A percentile compares a stretch with the other conserved stretches of the same genome.
phyloP scores from a whole-genome alignment of 2,888 invertebrate species.

The Galeruca laticollis region DNA sequence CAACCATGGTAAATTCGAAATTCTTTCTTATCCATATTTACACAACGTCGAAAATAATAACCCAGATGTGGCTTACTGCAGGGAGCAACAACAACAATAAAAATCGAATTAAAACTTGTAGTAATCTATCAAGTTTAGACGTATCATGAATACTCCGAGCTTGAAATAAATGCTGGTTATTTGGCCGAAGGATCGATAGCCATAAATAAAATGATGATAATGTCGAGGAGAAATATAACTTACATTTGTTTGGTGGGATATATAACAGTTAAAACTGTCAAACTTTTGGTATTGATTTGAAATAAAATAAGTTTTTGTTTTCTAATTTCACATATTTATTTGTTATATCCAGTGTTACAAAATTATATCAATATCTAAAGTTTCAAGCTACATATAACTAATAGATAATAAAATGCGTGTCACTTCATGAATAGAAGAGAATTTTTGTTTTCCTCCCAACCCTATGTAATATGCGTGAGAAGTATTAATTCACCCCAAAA shows the following conservation, averaged over 20 bases:
- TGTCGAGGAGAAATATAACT: constrained; percentile 9
- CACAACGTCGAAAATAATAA: not conserved
- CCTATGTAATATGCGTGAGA: too few relatives aligned
- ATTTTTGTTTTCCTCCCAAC: too few relatives aligned
- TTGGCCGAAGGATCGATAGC: constrained; percentile 6
- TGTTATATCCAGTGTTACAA: too few relatives aligned
- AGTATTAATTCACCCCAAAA: too few relatives aligned
- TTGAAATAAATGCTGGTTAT: constrained; percentile 16
- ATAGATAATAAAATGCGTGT: too few relatives aligned
- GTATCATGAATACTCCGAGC: not conserved
- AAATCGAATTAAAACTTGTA: constrained; percentile 8
- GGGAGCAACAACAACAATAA: constrained; percentile 7
- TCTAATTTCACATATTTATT: too few relatives aligned
- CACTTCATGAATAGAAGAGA: too few relatives aligned
- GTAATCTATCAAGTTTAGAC: constrained; percentile 9
- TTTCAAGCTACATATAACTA: too few relatives aligned
- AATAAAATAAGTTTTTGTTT: not conserved
- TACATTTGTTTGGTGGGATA: constrained; percentile 4
- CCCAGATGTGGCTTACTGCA: not conserved
- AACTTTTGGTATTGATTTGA: not conserved
- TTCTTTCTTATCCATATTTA: not conserved
- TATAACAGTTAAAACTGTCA: constrained; percentile 13
- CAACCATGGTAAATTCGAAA: not conserved
- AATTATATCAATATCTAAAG: too few relatives aligned
- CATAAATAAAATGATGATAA: constrained; percentile 22